These are phyloP conservation scores for Myotis myotis DNA, from an alignment of 2,797 vertebrate genomes.

Conservation along the genomic window DNA sequence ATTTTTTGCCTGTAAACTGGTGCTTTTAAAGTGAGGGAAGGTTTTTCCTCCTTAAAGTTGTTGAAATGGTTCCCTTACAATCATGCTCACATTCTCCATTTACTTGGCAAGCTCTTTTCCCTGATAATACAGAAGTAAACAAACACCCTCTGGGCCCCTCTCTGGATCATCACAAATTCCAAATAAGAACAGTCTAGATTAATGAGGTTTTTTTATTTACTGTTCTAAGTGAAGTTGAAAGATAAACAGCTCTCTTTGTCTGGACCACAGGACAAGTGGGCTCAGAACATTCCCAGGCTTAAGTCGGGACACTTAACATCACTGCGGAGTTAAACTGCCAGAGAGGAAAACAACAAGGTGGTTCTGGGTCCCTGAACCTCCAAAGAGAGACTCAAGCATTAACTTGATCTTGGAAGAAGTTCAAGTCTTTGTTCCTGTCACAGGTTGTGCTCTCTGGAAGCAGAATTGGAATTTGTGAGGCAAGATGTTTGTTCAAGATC, in stretches of 20 bases:
- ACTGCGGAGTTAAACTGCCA: conserved; percentile 8
- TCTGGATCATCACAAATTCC: conserved; percentile 67
- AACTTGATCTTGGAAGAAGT: conserved; percentile 43
- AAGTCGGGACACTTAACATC: conserved; percentile 1
- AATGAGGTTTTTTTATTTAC: conserved; percentile 67
- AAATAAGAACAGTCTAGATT: conserved; percentile 69
- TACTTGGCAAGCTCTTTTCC: conserved; percentile 47
- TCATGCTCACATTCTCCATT: conserved; percentile 30
- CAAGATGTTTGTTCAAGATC: neutral
- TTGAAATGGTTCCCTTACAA: conserved; percentile 48
- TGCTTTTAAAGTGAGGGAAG: conserved; percentile 35
- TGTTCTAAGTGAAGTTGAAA: conserved; percentile 61
- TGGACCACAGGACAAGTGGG: conserved; percentile 27
- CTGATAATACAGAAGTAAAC: conserved; percentile 64
- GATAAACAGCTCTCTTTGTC: conserved; percentile 59
- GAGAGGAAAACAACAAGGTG: conserved; percentile 35
- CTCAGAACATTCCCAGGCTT: conserved; percentile 52
- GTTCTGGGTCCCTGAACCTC: conserved; percentile 40
- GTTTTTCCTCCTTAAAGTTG: neutral
- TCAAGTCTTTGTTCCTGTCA: neutral
- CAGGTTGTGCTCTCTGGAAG: neutral
- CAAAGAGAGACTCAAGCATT: conserved; percentile 46
- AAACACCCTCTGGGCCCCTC: neutral
- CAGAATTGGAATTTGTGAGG: neutral
- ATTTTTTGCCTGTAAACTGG: neutral